These are phyloP conservation scores for Physella acuta DNA, from an alignment of 1,140 invertebrate genomes.

Conservation along the genomic window DNA sequence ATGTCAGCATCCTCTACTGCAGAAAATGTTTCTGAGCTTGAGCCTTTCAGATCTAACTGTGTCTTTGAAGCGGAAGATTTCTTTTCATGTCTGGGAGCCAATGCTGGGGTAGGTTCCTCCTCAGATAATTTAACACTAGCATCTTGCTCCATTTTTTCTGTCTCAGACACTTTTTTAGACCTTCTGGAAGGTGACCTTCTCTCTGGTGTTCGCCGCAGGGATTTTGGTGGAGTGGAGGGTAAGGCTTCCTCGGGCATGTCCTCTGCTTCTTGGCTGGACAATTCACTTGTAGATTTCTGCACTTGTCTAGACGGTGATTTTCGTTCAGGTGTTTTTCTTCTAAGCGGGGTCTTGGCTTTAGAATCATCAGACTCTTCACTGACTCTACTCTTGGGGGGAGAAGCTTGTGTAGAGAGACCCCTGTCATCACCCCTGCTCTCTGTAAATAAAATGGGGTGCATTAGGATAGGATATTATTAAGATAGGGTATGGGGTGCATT, in stretches of 20 bases:
- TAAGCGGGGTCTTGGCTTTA: not conserved
- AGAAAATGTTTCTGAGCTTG: too few species aligned
- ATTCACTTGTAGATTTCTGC: not conserved
- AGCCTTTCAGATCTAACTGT: too few species aligned
- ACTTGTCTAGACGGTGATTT: conserved; percentile 2
- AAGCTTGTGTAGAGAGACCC: too few species aligned
- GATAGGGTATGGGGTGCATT: too few species aligned
- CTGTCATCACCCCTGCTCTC: too few species aligned
- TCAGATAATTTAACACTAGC: not conserved
- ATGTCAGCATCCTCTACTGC: not conserved
- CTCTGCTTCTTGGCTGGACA: not conserved
- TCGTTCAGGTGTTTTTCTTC: conserved; percentile 9
- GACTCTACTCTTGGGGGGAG: too few species aligned
- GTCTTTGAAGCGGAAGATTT: too few species aligned
- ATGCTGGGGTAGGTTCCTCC: too few species aligned
- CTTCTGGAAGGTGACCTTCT: conserved; percentile 12
- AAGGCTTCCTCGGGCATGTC: too few species aligned
- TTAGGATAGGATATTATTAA: too few species aligned
- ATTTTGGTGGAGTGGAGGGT: not conserved
- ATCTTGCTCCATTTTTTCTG: not conserved
- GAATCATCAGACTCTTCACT: not conserved
- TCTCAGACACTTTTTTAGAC: not conserved
- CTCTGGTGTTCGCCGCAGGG: not conserved
- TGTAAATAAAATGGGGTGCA: too few species aligned
- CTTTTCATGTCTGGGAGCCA: too few species aligned